Evolutionary conservation across 2,888 invertebrate genomes (phyloP), one percentile per base, ranked within the genome.

Genomic region (Lasioglossum vierecki): DNA sequence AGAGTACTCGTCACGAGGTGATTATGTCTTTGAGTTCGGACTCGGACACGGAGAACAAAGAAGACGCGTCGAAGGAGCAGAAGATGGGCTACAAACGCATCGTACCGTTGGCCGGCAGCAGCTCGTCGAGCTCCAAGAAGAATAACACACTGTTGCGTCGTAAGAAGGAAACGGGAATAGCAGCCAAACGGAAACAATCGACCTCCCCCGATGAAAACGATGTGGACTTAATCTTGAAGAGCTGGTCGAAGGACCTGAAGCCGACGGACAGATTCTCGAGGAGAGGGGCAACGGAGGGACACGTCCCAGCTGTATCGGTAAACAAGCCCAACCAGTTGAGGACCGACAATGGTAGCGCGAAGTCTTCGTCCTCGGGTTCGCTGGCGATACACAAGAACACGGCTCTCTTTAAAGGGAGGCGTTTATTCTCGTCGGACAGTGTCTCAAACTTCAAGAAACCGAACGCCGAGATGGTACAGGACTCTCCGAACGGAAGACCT

Each of bases 181-280:
- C 41, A 26, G 2, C 46, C 11, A 80, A 85, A 53, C 46, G 82
- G 1, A 86, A 86, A 79, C 80, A 82, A 30, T 13, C 13, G 1
- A 4, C 9, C 0, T 77, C 73, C 0, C 22, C 46, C 3, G 83
- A 87, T 39, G 76, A 80, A 11, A 22, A 1, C 1, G 68, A 76
- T 1, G 18, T 83, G 22, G 22, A 26, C 6, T 70, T 15, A 13
- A 82, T 87, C n/a, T 18, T 80, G 18, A 71, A 13, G 0, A 74
- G 13, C 5, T 87, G 85, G 86, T 82, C 57, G 57, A 70, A 44
- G 9, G 68, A 46, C 0, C 11, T 44, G 13, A 49, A 18, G 0
- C n/a, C 44, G 0, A 6, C 41, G 0, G 76, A 72, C 1, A 78
- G n/a, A 8, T 49, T 8, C 46, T 18, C 41, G 11, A 85, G 76